Base-by-base conservation (phyloP, 2,888 invertebrate genomes). In the Caenorhabditis macrosperma region DNA sequence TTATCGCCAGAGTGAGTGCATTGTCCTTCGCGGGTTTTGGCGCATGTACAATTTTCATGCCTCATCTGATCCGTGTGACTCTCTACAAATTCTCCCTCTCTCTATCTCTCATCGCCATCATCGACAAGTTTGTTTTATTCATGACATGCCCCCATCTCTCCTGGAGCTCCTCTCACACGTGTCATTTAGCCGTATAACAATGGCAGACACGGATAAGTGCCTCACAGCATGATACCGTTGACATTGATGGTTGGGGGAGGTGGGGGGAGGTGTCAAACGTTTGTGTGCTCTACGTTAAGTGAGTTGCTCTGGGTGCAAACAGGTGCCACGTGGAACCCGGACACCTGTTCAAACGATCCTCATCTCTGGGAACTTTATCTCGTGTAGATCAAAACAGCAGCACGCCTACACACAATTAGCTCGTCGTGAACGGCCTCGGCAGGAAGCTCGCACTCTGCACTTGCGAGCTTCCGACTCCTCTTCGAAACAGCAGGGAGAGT, bases 11-110 rank as follows among this genome's bases (percentile, higher is more conserved):
- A 24, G 24, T 26, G 5, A 57, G 38, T 57, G 24, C 12, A 38
- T 63, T 46, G 20, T 59, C 48, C 44, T 4, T 57, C 33, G 35
- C 35, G 38, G 50, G 71, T 60, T 61, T 61, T 61, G 55, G 71
- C 71, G 71, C 71, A 72, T 72, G 72, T 72, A 48, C 63, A 35
- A 72, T 72, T 72, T n/a, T 64, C 72, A 72, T 63, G 72, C 72
- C 64, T 64, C 72, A 72, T 72, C 61, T 57, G 55, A 44, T 57
- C 35, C 54, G 72, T 72, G 72, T 57, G 72, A 72, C 72, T 68
- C 46, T 28, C 30, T 15, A 10, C 17, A 5, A 20, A 22, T 46
- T 63, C 50, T 28, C 48, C 52, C 46, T 71, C 33, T 35, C 17
- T 54, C 17, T 26, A n/a, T 48, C 41, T 38, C 55, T 55, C n/a